Evolutionary conservation across 2,113 vertebrate species (phyloP), one percentile per base, ranked within the genome.

Genomic region (Pseudonaja textilis): DNA sequence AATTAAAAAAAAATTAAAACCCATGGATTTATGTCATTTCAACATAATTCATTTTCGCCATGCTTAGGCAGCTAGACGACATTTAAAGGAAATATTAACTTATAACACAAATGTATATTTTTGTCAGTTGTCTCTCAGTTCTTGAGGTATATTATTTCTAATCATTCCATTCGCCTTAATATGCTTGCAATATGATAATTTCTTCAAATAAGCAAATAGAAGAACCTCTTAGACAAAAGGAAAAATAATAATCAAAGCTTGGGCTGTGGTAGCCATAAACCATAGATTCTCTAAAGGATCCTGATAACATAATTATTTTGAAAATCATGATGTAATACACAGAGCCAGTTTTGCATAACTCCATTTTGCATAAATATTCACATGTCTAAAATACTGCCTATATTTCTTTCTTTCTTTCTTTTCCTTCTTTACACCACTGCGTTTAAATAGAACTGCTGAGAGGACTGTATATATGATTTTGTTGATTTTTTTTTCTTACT

Each of bases 81-180:
- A 98, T 98, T 98, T 98, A 98, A 99, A 98, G 98, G 98, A 99
- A 98, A 98, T 98, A 98, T 98, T 98, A 99, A 99, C 98, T 99
- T 99, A 98, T 99, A 99, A 98, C 98, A 98, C 98, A 98, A 98
- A 98, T 98, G 98, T 99, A 98, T 98, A 98, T 99, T 98, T 98
- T 98, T 98, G 97, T 98, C 98, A 98, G 98, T 98, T 98, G 98
- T 99, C 98, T 99, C 98, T 98, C 98, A 98, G 99, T 98, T 99
- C 98, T 98, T 97, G 98, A 98, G 98, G 98, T 99, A 98, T 98
- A 98, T 98, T 98, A 98, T 99, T 99, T 99, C 92, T 99, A 99
- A 99, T 99, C 99, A 99, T 99, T 99, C 99, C 99, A 99, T 99
- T 98, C 92, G 89, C 98, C 99, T 99, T 99, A 99, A 99, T 98